These are phyloP conservation scores for Luperina testacea DNA, from an alignment of 2,888 invertebrate genomes.

Conservation along the genomic window DNA sequence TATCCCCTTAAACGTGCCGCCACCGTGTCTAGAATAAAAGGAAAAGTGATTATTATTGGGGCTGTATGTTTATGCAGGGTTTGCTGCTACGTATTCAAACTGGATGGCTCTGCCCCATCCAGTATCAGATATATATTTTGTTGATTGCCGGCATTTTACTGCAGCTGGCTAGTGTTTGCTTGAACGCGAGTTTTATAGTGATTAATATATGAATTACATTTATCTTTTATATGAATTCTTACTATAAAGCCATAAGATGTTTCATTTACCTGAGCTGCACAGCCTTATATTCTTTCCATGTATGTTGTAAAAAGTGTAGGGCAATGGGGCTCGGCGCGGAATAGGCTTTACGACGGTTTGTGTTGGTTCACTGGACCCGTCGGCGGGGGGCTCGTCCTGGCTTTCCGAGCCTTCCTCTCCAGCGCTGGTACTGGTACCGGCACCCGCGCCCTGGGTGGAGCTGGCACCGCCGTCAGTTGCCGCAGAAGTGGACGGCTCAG, in stretches of 20 bases:
- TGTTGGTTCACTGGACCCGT: constrained; percentile 37
- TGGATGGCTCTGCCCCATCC: no score
- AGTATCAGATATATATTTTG: not conserved
- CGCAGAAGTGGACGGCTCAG: constrained; percentile 5
- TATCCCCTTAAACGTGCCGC: constrained; percentile 95
- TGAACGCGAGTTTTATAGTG: not conserved
- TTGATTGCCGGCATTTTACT: not conserved
- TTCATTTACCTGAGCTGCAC: constrained; percentile 79
- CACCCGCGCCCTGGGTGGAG: constrained; percentile 17
- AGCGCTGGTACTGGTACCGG: not conserved
- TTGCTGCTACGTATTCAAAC: not conserved
- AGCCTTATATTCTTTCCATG: constrained; percentile 95
- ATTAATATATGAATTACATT: not conserved
- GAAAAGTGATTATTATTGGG: not conserved
- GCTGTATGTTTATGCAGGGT: not conserved
- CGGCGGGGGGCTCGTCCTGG: constrained; percentile 39
- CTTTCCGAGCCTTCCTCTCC: constrained; percentile 21
- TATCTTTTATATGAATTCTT: not conserved
- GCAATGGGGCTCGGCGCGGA: constrained; percentile 79
- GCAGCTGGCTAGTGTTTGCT: not conserved
- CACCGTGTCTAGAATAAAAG: constrained; percentile 81
- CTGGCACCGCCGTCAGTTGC: not conserved
- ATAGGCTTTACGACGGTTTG: constrained; percentile 49
- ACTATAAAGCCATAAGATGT: not conserved
- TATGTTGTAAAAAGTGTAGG: constrained; percentile 94